These are phyloP conservation scores for Rhagonycha fulva DNA, from an alignment of 2,888 invertebrate species.

Conservation along the genomic window DNA sequence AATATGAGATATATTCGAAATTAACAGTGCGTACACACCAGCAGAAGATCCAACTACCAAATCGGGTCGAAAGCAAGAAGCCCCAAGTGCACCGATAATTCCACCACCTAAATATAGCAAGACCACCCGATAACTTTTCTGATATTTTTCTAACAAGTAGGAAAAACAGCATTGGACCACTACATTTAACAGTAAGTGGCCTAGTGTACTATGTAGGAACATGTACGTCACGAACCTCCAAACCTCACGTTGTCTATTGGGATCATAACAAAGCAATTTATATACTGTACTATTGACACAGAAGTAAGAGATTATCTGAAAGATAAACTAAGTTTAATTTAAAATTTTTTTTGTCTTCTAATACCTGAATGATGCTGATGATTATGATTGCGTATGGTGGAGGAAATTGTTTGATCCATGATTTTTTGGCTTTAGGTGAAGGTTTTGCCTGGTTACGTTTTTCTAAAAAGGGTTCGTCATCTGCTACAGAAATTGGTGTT, in stretches of 20 bases:
- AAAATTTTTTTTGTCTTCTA: background rate
- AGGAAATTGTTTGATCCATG: conserved; percentile 37
- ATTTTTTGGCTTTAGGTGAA: conserved; percentile 28
- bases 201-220: conserved; percentile 75
- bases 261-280: conserved; percentile 61
- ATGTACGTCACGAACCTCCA: conserved; percentile 85
- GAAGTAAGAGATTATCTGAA: conserved; percentile 41
- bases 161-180: conserved; percentile 64
- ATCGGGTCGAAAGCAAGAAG: conserved; percentile 75
- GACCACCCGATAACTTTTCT: conserved; percentile 73
- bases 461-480: conserved; percentile 43
- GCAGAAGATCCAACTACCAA: conserved; percentile 88
- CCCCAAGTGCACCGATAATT: conserved; percentile 74
- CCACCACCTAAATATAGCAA: conserved; percentile 77
- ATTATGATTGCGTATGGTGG: conserved; percentile 46
- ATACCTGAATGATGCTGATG: conserved; percentile 48
- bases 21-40: conserved; percentile 86
- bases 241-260: conserved; percentile 66
- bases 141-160: conserved; percentile 68
- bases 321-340: background rate
- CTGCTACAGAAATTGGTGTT: conserved; percentile 43
- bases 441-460: conserved; percentile 29
- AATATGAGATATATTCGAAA: conserved; percentile 85
- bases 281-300: conserved; percentile 33
- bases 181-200: conserved; percentile 79